These are phyloP conservation scores for Melanostigma gelatinosum DNA, from an alignment of 2,113 vertebrate genomes.

Conservation along the genomic window DNA sequence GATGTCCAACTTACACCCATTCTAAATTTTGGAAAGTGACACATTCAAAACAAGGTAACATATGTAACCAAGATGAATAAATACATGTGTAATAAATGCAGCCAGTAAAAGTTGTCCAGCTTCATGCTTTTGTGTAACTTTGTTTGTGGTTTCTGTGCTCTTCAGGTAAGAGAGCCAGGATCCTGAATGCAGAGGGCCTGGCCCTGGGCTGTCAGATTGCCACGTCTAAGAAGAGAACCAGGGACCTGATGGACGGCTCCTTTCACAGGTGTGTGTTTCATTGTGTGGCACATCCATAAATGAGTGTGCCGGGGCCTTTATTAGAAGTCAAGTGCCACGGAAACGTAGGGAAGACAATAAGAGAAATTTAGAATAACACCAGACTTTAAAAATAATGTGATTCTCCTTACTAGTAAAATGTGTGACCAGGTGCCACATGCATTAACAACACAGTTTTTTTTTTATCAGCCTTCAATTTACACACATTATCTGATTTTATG, in stretches of 20 bases:
- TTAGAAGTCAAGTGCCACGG: not conserved
- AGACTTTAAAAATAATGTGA: not conserved
- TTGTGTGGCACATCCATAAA: not conserved
- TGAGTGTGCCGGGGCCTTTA: not conserved
- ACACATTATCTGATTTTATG: not conserved
- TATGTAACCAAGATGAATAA: not conserved
- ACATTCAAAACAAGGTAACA: not conserved
- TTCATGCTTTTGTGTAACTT: not conserved
- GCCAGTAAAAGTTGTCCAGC: not conserved
- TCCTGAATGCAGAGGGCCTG: conserved; percentile 92
- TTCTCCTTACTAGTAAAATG: not conserved
- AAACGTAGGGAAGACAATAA: not conserved
- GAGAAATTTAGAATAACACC: not conserved
- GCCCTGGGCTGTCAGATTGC: conserved; percentile 90
- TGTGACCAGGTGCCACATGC: not conserved
- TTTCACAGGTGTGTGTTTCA: conserved; percentile 87
- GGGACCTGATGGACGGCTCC: conserved; percentile 90
- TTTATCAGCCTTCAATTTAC: not conserved
- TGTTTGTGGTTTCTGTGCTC: not conserved
- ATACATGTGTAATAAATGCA: not conserved
- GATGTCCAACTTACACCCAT: not conserved
- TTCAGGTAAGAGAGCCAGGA: conserved; percentile 86
- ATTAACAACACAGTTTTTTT: not conserved
- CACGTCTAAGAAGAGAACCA: conserved; percentile 88
- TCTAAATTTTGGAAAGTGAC: not conserved